Base-by-base conservation (phyloP, 1,140 invertebrate genomes). In the Zaprionus tsacasi region DNA sequence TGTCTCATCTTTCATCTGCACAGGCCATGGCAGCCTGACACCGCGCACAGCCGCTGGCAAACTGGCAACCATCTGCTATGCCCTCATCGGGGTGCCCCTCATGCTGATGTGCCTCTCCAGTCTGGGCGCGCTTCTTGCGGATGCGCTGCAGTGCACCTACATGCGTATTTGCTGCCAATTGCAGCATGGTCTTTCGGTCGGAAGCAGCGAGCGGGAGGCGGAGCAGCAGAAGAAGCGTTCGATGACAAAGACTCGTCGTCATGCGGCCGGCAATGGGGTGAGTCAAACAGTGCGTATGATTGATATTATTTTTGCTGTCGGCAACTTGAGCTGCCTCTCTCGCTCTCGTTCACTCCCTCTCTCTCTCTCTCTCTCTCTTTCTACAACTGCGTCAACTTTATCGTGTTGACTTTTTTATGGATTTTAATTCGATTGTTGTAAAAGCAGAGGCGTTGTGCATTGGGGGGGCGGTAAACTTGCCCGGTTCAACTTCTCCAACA, bases 71-170 rank as follows among this genome's bases (percentile, higher is more conserved):
- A 98, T 98, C 78, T 93, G 98, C 11, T 98, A 98, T 92, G 97
- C 98, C 1, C 93, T 95, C 80, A 94, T 95, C 81, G 97, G 98
- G 1, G 97, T 98, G 35, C 98, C 97, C 2, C 92, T 98, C 48
- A 98, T 98, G 93, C 93, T 98, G 48, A 94, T 98, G 50, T 98
- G 97, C 92, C 93, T 98, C 50, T 97, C 97, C 4, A 97, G 97
- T 79, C 94, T 98, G 57, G 97, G 97, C 1, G 95, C 95, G n/a
- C 93, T 96, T 48, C 93, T 98, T 67, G 97, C 97, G 15, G 94
- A 95, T 33, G 94, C 95, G 1, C 95, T 97, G 70, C 94, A 96
- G 80, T 94, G 95, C 80, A 94, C 94, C 6, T 97, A 97, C 92
- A 93, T 95, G 45, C 94, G 94, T 76, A 92, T 96, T 7, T 96